phyloP scores from a whole-genome alignment of 2,888 invertebrate genomes.

The Liodrosophila aerea region DNA sequence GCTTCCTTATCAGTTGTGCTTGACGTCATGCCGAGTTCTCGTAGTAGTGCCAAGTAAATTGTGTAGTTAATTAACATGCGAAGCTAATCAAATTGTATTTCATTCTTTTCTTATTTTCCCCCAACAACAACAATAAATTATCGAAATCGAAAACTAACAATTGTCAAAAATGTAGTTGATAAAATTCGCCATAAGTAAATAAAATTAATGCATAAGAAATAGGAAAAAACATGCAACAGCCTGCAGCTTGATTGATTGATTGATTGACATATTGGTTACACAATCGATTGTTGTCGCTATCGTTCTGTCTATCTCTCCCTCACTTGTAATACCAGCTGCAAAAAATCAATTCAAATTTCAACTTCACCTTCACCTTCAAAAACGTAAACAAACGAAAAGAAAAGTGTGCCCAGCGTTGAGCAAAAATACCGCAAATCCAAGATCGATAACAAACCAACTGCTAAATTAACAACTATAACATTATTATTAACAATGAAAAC shows the following conservation, averaged over 20 bases:
- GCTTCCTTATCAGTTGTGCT: conserved; percentile 44
- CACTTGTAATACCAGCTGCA: conserved; percentile 16
- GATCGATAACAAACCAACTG: conserved; percentile 8
- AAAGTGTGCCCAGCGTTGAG: conserved; percentile 57
- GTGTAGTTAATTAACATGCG: conserved; percentile 58
- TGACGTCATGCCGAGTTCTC: conserved; percentile 40
- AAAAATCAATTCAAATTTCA: conserved; percentile 13
- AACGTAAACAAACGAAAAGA: conserved; percentile 23
- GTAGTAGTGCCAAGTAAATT: conserved; percentile 54
- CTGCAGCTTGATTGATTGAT: conserved; percentile 69
- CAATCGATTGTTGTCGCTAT: conserved; percentile 59
- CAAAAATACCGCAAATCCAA: neutral
- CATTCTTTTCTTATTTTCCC: conserved; percentile 72
- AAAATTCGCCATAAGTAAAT: conserved; percentile 64
- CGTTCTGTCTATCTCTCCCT: conserved; percentile 41
- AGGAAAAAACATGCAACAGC: conserved; percentile 52
- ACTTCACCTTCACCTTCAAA: conserved; percentile 37
- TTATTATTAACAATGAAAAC: conserved; percentile 38
- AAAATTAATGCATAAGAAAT: conserved; percentile 63
- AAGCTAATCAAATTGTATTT: conserved; percentile 72
- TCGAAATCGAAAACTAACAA: conserved; percentile 33
- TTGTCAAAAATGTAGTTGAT: conserved; percentile 60
- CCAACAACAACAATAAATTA: conserved; percentile 26
- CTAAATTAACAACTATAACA: conserved; percentile 36
- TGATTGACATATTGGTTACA: conserved; percentile 58